A percentile compares a stretch with the other conserved stretches of the same genome.
Evolutionary conservation across 2,113 vertebrate genomes (phyloP).

Genomic region (Heteronetta atricapilla): DNA sequence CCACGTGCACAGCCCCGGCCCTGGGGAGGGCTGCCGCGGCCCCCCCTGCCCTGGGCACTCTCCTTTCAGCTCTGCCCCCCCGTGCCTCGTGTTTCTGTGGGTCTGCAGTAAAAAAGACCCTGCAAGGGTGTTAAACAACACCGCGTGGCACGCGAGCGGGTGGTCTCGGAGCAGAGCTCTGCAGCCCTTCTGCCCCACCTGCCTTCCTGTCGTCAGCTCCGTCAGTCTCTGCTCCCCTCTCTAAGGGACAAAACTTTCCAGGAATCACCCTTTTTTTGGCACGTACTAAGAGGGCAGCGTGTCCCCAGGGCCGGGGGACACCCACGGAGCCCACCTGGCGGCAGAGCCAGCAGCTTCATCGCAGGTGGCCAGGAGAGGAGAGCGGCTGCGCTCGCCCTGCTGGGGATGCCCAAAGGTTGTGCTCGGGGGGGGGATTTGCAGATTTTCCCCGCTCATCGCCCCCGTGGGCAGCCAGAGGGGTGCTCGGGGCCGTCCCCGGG

Average conservation of each 20-base stretch:
- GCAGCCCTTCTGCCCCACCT: background rate
- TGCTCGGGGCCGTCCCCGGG: background rate
- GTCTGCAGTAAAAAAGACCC: background rate
- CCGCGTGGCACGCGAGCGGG: background rate
- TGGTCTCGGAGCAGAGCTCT: background rate
- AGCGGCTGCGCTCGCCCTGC: background rate
- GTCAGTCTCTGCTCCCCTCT: background rate
- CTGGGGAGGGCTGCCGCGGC: rapidly evolving
- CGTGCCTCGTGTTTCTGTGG: background rate
- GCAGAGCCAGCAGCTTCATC: background rate
- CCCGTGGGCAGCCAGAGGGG: background rate
- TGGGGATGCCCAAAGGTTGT: background rate
- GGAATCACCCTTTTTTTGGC: background rate
- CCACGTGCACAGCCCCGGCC: background rate
- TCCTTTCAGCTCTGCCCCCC: background rate
- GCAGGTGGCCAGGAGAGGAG: background rate
- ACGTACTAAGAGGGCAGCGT: background rate
- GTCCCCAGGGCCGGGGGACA: background rate
- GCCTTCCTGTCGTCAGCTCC: background rate
- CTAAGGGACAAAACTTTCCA: background rate
- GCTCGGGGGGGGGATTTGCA: background rate
- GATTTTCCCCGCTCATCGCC: background rate
- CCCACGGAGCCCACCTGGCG: background rate
- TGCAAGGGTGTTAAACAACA: background rate
- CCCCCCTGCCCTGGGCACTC: no score